phyloP scores from a whole-genome alignment of 2,888 invertebrate genomes.

The Yponomeuta evonymella region DNA sequence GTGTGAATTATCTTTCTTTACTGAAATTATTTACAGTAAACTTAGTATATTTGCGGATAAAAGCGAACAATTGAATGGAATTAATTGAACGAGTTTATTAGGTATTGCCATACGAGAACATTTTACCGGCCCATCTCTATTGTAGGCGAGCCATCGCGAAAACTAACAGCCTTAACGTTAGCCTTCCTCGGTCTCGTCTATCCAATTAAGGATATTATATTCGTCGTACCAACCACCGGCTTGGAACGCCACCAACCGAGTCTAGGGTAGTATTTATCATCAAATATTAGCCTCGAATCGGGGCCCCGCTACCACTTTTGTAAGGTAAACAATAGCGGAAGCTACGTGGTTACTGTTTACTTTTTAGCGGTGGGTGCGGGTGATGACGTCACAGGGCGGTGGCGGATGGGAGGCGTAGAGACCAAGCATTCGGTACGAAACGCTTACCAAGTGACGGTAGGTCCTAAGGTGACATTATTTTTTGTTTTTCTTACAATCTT shows the following conservation, averaged over 20 bases:
- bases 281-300: constrained; percentile 1
- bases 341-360: constrained; percentile 8
- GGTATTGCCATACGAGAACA: neutral
- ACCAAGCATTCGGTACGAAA: constrained; percentile 43
- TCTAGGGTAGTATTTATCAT: neutral
- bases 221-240: constrained; percentile 47
- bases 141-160: constrained; percentile 71
- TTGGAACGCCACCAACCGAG: neutral
- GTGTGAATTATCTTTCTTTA: too few relatives aligned
- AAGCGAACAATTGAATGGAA: neutral
- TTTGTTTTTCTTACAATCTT: too few relatives aligned
- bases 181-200: constrained; percentile 58
- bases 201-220: constrained; percentile 46
- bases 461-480: neutral
- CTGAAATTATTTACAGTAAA: too few relatives aligned
- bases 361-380: constrained; percentile 32
- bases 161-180: constrained; percentile 46
- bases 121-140: neutral
- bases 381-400: constrained; percentile 58
- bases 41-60: too few relatives aligned
- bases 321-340: constrained; percentile 6
- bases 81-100: too few relatives aligned
- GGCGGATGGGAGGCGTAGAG: constrained; percentile 48
- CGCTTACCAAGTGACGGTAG: constrained; percentile 52
- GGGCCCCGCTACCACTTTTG: neutral